Base-by-base conservation (phyloP, 2,113 vertebrate genomes). In the Nothoprocta perdicaria region DNA sequence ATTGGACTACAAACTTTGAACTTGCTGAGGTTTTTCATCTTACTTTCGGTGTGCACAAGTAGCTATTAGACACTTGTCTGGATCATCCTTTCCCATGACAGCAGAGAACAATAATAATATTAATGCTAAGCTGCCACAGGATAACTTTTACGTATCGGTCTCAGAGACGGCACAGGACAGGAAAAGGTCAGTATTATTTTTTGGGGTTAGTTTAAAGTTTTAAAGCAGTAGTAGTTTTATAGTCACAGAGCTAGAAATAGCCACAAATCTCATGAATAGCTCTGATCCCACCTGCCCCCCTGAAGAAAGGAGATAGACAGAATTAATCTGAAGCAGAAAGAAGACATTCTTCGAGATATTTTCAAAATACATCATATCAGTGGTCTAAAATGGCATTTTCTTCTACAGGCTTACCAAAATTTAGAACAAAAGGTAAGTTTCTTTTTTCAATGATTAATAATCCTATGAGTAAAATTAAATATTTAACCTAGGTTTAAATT, bases 1-100 rank as follows among this genome's bases (percentile, higher is more conserved):
- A 96, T 95, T 97, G 94, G 95, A 61, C 78, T 68, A 62, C 92
- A 93, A 96, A 96, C 93, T 96, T 96, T 96, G 96, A 96, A 96
- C 92, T 90, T 83, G 81, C 86, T 90, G 52, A 74, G 91, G 58
- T 91, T 96, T 92, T 95, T 95, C 80, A 86, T 95, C 86, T 94
- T 66, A 65, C 57, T 90, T 96, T 93, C 86, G 82, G 80, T 83
- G 79, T 68, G 86, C 48, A 60, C 82, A 92, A 91, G 84, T 89
- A 80, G 82, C 62, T 84, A 53, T 88, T 86, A 89, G 80, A 48
- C 55, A 69, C 66, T 85, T 72, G 35, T 24, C 85, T 81, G 76
- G 66, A 89, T 91, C 43, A 21, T 60, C 19, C 29, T 62, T 79
- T 78, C 18, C 73, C 4, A 3, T 43, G 81, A 60, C 75, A 75